phyloP scores from a whole-genome alignment of 30 jellyfish, hydroid and myxozoan genomes.

The Hydractinia symbiolongicarpus region DNA sequence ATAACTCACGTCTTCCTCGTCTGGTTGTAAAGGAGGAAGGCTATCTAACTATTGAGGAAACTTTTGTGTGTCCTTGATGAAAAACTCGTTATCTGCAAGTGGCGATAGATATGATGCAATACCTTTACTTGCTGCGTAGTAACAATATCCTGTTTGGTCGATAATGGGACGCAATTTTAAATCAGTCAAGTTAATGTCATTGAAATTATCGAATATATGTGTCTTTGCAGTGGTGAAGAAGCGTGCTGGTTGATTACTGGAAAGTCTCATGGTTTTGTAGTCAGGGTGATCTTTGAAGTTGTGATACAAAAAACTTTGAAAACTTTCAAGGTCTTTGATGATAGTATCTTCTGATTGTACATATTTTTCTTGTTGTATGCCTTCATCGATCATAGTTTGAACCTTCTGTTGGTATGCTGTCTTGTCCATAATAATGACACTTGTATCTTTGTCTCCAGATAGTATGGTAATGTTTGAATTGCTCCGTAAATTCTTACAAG shows the following conservation, averaged over 20 bases:
- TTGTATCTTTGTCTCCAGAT: too few relatives aligned
- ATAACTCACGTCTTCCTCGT: constrained; percentile 24
- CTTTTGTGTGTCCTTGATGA: too few relatives aligned
- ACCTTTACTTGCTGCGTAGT: constrained; percentile 20
- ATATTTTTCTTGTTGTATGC: constrained; percentile 23
- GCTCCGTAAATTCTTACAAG: too few relatives aligned
- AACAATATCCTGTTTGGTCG: constrained; percentile 27
- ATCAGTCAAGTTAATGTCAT: constrained; percentile 8
- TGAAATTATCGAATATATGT: neutral
- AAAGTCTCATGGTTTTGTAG: constrained; percentile 14
- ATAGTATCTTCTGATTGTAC: neutral
- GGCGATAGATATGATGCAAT: constrained; percentile 26
- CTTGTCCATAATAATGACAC: constrained; percentile 21
- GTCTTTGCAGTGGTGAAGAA: too few relatives aligned
- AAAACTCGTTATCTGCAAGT: constrained; percentile 23
- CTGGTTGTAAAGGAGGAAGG: constrained; percentile 27
- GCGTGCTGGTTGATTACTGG: neutral
- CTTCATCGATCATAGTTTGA: constrained; percentile 32
- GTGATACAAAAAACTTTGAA: too few relatives aligned
- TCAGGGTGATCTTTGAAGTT: neutral
- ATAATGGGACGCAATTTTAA: constrained; percentile 15
- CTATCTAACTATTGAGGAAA: constrained; percentile 8
- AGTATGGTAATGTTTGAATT: too few relatives aligned
- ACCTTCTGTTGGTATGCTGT: constrained; percentile 22
- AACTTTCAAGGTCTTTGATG: neutral